These are phyloP conservation scores for Lacanobia oleracea DNA, from an alignment of 2,888 invertebrate genomes.

Conservation along the genomic window DNA sequence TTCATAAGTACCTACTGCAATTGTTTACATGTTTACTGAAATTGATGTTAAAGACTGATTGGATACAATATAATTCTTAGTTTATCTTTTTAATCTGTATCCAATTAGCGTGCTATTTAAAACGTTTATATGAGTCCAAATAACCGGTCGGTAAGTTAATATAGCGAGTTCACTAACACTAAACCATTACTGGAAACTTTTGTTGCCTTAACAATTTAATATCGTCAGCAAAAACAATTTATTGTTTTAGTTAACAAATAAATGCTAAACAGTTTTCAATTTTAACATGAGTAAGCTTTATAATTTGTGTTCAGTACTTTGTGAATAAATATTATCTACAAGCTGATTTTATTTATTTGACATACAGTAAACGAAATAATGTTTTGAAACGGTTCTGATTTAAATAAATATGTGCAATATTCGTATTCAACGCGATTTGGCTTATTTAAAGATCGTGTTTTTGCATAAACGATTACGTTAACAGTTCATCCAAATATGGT, in stretches of 20 bases:
- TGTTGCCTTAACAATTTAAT: constrained; percentile 11
- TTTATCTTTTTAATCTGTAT: no score
- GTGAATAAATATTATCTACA: constrained; percentile 28
- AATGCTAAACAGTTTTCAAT: constrained; percentile 44
- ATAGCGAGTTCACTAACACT: not conserved
- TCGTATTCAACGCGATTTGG: constrained; percentile 20
- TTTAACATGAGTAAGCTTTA: constrained; percentile 35
- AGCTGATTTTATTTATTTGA: constrained; percentile 24
- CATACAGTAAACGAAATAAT: constrained; percentile 16
- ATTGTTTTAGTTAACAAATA: constrained; percentile 52
- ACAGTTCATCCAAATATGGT: not conserved
- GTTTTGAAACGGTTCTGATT: constrained; percentile 11
- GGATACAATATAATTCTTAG: not conserved
- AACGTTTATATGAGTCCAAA: not conserved
- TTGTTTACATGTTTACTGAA: not conserved
- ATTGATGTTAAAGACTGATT: not conserved
- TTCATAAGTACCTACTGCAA: not conserved
- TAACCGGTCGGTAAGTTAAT: not conserved
- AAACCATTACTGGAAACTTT: constrained; percentile 36
- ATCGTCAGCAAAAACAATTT: constrained; percentile 40
- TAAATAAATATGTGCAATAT: constrained; percentile 25
- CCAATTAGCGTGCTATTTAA: no score
- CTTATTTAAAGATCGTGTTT: constrained; percentile 38
- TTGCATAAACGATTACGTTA: constrained; percentile 33
- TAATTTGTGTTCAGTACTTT: constrained; percentile 12